Evolutionary conservation across 2,888 invertebrate species (phyloP), one percentile per base, ranked within the genome.

Genomic region (Ennomos fuscantarius): DNA sequence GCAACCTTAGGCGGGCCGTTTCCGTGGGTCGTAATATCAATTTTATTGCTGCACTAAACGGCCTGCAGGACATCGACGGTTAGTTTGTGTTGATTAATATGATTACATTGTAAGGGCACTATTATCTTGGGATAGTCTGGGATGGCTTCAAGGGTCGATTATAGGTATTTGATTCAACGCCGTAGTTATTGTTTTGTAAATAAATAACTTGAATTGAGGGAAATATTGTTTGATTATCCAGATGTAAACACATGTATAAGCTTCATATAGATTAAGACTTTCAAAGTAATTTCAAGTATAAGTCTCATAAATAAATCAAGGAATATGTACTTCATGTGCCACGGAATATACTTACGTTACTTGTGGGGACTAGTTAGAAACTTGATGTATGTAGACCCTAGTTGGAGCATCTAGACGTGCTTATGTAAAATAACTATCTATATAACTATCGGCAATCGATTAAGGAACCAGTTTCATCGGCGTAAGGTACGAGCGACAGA

Each of bases 391-490:
- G 36, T 40, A 13, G 35, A 12, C 52, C 12, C 39, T 13, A 35
- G 50, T 45, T 34, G 32, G 54, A 34, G 46, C 48, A 42, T 56
- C 50, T 40, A 55, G 51, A 60, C 39, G 24, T 47, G 54, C 55
- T 62, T 61, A 69, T 65, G 66, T 66, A 60, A 66, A 66, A 63
- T 61, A 63, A 62, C 60, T 63, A 67, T 66, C 62, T 58, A 66
- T 64, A 63, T 61, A 63, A 62, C 60, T 63, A 67, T 66, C 62
- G 66, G 39, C 54, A 57, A 66, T 65, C 66, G 62, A 65, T 66
- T 65, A 65, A 51, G 62, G 49, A 44, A 44, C 45, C 49, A 42
- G 60, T 44, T 52, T 9, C 11, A 11, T 2, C 46, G 48, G 49
- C 31, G 8, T 13, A 54, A 49, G 48, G 13, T 32, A 48, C 9